A percentile compares a stretch with the other conserved stretches of the same genome.
phyloP scores from a whole-genome alignment of 2,113 vertebrate species.

The Gulo gulo region DNA sequence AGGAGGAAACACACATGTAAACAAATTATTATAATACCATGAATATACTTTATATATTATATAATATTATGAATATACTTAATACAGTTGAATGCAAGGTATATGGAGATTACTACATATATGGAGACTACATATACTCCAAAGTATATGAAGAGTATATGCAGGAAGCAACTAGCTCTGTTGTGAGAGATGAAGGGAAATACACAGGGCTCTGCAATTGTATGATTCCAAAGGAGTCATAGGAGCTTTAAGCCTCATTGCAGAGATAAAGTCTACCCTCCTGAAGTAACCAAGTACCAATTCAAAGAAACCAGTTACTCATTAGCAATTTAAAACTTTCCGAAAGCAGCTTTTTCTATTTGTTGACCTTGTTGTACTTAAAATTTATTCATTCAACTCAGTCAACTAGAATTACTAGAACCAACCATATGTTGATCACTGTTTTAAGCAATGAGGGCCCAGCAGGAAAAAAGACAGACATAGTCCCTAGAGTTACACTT shows the following conservation, averaged over 20 bases:
- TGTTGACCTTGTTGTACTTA: not conserved
- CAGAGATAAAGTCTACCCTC: not conserved
- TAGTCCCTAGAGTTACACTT: not conserved
- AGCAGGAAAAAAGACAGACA: not conserved
- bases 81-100: not conserved
- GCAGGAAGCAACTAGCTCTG: not conserved
- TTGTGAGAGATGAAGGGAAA: not conserved
- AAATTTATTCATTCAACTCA: not conserved
- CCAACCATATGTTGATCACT: not conserved
- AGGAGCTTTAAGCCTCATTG: not conserved
- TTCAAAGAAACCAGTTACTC: not conserved
- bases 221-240: not conserved
- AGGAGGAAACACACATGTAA: not conserved
- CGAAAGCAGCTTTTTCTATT: not conserved
- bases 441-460: not conserved
- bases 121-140: not conserved
- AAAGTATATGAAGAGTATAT: no score
- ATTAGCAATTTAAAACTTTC: not conserved
- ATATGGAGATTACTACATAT: not conserved
- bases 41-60: not conserved
- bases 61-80: not conserved
- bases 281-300: not conserved
- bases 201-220: not conserved
- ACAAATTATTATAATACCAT: not conserved
- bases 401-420: not conserved